These are phyloP conservation scores for Dascillus cervinus DNA, from an alignment of 2,888 invertebrate genomes.

Conservation along the genomic window DNA sequence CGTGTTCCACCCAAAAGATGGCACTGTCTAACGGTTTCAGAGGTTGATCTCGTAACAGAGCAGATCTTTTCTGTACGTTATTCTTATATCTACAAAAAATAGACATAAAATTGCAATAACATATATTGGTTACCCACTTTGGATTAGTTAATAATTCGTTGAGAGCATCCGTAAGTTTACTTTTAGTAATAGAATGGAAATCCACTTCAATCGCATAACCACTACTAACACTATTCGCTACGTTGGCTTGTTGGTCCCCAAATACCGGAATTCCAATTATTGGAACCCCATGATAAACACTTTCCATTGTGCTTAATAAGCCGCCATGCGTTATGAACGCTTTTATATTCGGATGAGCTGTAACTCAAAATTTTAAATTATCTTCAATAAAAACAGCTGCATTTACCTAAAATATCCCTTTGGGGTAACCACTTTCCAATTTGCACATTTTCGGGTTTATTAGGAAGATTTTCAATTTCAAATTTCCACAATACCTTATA, in stretches of 20 bases:
- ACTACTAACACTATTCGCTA: slow-evolving; percentile 38
- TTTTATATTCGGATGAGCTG: slow-evolving; percentile 48
- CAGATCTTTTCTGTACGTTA: not conserved
- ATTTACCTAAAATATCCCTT: slow-evolving; percentile 27
- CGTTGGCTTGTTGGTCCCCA: slow-evolving; percentile 45
- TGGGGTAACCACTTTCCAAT: slow-evolving; percentile 30
- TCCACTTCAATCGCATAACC: slow-evolving; percentile 39
- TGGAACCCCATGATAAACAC: slow-evolving; percentile 44
- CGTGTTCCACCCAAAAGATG: not conserved
- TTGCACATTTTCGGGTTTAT: slow-evolving; percentile 12
- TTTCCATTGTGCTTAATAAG: slow-evolving; percentile 49
- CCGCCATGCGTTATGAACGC: slow-evolving; percentile 55
- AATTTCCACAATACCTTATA: slow-evolving; percentile 64
- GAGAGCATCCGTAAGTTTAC: slow-evolving; percentile 36
- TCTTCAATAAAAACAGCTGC: not conserved
- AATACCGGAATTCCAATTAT: slow-evolving; percentile 47
- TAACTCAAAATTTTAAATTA: slow-evolving; percentile 6
- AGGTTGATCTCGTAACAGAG: not conserved
- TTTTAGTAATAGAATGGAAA: slow-evolving; percentile 38
- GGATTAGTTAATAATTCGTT: slow-evolving; percentile 35
- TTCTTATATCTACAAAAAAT: not conserved
- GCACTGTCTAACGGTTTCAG: not conserved
- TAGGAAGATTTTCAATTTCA: slow-evolving; percentile 45
- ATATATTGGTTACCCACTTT: not conserved
- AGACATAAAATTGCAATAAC: not conserved